These are phyloP conservation scores for Ceratina japonica DNA, from an alignment of 1,140 invertebrate species.

Conservation along the genomic window DNA sequence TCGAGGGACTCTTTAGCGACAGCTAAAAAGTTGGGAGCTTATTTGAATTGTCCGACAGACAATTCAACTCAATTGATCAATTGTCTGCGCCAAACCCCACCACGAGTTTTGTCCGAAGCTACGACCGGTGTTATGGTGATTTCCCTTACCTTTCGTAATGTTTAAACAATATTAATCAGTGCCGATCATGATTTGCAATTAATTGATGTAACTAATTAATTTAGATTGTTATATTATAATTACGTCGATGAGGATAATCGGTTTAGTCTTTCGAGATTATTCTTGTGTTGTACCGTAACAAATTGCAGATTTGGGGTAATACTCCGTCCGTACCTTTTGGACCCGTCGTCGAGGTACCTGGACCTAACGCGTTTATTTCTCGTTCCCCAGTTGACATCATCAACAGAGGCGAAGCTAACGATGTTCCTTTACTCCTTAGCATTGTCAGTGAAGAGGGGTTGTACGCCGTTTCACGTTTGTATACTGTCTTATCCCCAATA, in stretches of 20 bases:
- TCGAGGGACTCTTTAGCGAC: slow-evolving; percentile 84
- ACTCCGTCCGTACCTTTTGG: slow-evolving; percentile 80
- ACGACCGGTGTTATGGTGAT: slow-evolving; percentile 77
- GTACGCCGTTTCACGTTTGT: slow-evolving; percentile 78
- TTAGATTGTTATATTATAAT: too few species aligned
- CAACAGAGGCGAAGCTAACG: slow-evolving; percentile 71
- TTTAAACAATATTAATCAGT: too few species aligned
- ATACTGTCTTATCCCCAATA: background rate
- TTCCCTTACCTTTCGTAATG: background rate
- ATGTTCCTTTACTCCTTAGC: slow-evolving; percentile 79
- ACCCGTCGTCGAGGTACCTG: slow-evolving; percentile 77
- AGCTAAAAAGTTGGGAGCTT: slow-evolving; percentile 82
- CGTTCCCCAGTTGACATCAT: slow-evolving; percentile 79
- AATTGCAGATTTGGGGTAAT: slow-evolving; percentile 71
- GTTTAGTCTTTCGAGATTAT: too few species aligned
- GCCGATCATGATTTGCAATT: too few species aligned
- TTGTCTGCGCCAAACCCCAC: slow-evolving; percentile 84
- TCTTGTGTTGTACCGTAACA: background rate
- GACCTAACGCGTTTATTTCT: slow-evolving; percentile 77
- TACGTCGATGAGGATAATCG: too few species aligned
- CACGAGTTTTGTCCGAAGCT: slow-evolving; percentile 79
- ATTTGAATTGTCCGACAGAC: slow-evolving; percentile 84
- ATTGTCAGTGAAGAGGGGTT: slow-evolving; percentile 79
- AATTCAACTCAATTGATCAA: slow-evolving; percentile 82
- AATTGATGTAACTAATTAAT: too few species aligned